These are phyloP conservation scores for Poecilia latipinna DNA, from an alignment of 2,113 vertebrate genomes.

Conservation along the genomic window DNA sequence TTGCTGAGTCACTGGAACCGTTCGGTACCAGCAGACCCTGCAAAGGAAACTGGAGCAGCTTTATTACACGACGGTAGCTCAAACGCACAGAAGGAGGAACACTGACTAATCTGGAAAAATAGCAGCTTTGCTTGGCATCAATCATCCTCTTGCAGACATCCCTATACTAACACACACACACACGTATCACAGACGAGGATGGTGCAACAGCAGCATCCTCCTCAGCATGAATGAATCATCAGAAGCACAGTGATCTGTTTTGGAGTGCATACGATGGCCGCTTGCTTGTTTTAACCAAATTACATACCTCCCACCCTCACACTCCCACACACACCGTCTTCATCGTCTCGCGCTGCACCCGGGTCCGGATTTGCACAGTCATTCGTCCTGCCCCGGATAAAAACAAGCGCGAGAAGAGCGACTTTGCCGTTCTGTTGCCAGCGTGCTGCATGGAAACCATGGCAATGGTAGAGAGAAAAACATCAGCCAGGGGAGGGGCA, in stretches of 20 bases:
- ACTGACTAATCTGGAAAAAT: slow-evolving; percentile 31
- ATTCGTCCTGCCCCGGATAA: neutral
- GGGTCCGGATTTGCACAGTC: neutral
- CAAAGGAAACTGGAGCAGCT: slow-evolving; percentile 29
- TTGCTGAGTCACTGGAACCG: slow-evolving; percentile 63
- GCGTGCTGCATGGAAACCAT: neutral
- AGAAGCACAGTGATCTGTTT: slow-evolving; percentile 37
- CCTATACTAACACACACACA: slow-evolving; percentile 10
- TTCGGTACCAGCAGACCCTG: slow-evolving; percentile 14
- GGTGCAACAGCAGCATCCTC: slow-evolving; percentile 27
- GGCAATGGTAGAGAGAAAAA: neutral
- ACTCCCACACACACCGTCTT: slow-evolving; percentile 17
- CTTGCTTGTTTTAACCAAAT: slow-evolving; percentile 10
- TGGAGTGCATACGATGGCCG: slow-evolving; percentile 12
- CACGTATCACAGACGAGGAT: slow-evolving; percentile 12
- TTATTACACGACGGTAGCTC: slow-evolving; percentile 29
- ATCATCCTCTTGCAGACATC: slow-evolving; percentile 13
- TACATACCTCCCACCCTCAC: slow-evolving; percentile 4
- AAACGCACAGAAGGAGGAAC: slow-evolving; percentile 30
- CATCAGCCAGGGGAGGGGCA: slow-evolving; percentile 4
- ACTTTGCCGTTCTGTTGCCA: neutral
- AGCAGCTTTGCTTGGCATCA: slow-evolving; percentile 20
- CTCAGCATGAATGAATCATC: slow-evolving; percentile 68
- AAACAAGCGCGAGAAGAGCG: neutral
- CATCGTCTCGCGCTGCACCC: slow-evolving; percentile 8